Conservation (phyloP, 1,140 invertebrate genomes). For the Drosophila watanabei region DNA sequence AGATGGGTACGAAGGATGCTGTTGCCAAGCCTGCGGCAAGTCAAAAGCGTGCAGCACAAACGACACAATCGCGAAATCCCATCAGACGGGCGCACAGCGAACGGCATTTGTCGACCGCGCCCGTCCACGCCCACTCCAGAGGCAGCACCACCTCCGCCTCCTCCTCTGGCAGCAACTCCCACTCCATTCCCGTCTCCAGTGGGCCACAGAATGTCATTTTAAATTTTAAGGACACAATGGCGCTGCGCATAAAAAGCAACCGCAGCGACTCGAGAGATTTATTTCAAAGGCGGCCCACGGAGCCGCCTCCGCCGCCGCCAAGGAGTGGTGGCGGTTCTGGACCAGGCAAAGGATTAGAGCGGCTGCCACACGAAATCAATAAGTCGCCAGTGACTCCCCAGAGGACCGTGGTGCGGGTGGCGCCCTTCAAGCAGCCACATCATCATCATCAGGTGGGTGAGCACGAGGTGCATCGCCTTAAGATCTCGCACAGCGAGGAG, state of each 20-base stretch:
- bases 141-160: neutral
- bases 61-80: slow-evolving; percentile 85
- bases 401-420: slow-evolving; percentile 78
- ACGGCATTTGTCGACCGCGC: slow-evolving; percentile 76
- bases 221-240: slow-evolving; percentile 91
- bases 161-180: slow-evolving; percentile 24
- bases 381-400: slow-evolving; percentile 48
- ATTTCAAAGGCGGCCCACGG: slow-evolving; percentile 85
- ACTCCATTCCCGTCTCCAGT: slow-evolving; percentile 28
- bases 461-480: slow-evolving; percentile 87
- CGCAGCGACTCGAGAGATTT: slow-evolving; percentile 88
- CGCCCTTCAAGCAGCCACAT: slow-evolving; percentile 73
- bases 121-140: slow-evolving; percentile 23
- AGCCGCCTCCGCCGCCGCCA: slow-evolving; percentile 85
- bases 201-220: slow-evolving; percentile 84
- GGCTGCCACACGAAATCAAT: slow-evolving; percentile 57
- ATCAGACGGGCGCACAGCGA: slow-evolving; percentile 85
- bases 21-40: slow-evolving; percentile 70
- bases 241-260: slow-evolving; percentile 89
- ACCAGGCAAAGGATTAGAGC: slow-evolving; percentile 66
- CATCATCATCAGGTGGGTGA: slow-evolving; percentile 45
- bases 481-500: slow-evolving; percentile 86
- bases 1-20: slow-evolving; percentile 32
- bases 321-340: slow-evolving; percentile 17
- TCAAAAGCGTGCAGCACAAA: slow-evolving; percentile 79